Base-by-base conservation (phyloP, 2,888 invertebrate genomes). In the Pollenia labialis region DNA sequence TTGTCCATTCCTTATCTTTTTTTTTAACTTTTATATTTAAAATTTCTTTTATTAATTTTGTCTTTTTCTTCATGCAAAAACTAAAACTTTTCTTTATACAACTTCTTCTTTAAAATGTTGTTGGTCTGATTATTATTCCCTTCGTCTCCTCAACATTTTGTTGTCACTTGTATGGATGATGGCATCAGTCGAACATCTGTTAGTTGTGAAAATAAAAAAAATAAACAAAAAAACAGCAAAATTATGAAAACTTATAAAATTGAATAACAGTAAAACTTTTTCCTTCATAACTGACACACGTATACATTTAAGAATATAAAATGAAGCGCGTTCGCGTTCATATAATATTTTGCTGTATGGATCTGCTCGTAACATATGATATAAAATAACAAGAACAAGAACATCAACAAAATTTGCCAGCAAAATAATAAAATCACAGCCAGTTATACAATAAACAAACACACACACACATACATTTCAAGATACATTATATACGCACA, bases 161-260 rank as follows among this genome's bases (percentile, higher is more conserved):
- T 42, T 50, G 42, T 54, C 60, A 62, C 46, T 52, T 54, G 40
- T 14, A 16, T 54, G 48, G 50, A 58, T 71, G 82, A 82, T 82
- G 76, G 69, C 82, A 82, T 82, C 69, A 76, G 76, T 62, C 82
- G 42, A 82, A 82, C 82, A 82, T 82, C 82, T 82, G 82, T 82
- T 71, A 74, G 75, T 54, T 56, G 44, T 46, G 32, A 32, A 32
- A 32, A 32, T 32, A 32, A 76, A 12, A 64, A 66, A 46, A 64
- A 46, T 1, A 64, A 64, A 46, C n/a, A 68, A 48, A 32, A 32
- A 32, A 32, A 32, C 32, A 32, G 32, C 32, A 72, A 71, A 72
- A 54, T 16, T 54, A 74, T 54, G 48, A 69, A 71, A 64, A 75
- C 50, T 52, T 66, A 44, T 69, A 75, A 64, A 85, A 50, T 69